These are phyloP conservation scores for Lasioglossum calceatum DNA, from an alignment of 2,888 invertebrate genomes.

Conservation along the genomic window DNA sequence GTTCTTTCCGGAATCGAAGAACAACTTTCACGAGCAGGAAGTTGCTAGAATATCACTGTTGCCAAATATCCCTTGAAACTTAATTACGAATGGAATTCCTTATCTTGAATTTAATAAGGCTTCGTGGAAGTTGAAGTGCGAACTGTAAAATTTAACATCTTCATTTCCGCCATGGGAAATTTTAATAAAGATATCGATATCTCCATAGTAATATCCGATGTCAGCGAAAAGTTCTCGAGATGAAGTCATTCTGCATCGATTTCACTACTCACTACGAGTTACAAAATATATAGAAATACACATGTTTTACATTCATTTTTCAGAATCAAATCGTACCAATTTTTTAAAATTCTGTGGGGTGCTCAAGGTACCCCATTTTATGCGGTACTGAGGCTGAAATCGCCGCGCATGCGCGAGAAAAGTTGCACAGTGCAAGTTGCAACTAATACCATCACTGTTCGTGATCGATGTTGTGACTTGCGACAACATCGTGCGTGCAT, in stretches of 20 bases:
- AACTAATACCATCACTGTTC: too few species aligned
- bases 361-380: too few species aligned
- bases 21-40: slow-evolving; percentile 8
- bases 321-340: too few species aligned
- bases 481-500: too few species aligned
- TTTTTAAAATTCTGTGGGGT: too few species aligned
- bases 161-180: neutral
- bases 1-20: slow-evolving; percentile 29
- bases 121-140: neutral
- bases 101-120: neutral
- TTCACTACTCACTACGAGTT: too few species aligned
- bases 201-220: neutral
- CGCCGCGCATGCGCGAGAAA: too few species aligned
- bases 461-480: too few species aligned
- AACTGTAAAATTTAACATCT: neutral
- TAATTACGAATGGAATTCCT: slow-evolving; percentile 16
- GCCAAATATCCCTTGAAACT: neutral
- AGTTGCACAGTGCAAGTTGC: too few species aligned
- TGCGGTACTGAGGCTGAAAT: too few species aligned
- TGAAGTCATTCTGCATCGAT: neutral
- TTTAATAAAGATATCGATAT: slow-evolving; percentile 7
- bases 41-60: slow-evolving; percentile 1
- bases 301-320: too few species aligned
- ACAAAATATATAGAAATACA: too few species aligned
- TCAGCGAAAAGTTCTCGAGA: neutral